Conservation (phyloP, 2,797 vertebrate species). For the Alca torda region DNA sequence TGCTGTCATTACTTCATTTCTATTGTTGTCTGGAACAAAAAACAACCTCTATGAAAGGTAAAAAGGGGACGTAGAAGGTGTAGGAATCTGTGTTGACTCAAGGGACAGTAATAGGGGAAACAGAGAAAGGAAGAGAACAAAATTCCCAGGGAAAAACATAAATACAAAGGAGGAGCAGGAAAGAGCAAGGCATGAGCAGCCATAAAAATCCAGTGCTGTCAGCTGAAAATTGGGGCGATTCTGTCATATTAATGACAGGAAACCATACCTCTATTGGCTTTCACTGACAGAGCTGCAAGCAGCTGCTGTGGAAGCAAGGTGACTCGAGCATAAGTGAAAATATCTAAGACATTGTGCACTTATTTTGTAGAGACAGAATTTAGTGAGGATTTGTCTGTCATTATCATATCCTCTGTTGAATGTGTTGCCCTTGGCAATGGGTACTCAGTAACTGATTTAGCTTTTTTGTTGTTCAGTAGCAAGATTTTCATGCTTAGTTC, state of each 20-base stretch:
- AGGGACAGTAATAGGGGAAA: slow-evolving; percentile 9
- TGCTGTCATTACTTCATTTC: not conserved
- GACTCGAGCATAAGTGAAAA: slow-evolving; percentile 64
- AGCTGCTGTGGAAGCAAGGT: slow-evolving; percentile 73
- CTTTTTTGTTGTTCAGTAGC: slow-evolving; percentile 66
- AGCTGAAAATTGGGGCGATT: slow-evolving; percentile 58
- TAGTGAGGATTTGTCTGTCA: slow-evolving; percentile 73
- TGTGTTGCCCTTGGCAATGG: slow-evolving; percentile 77
- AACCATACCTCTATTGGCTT: slow-evolving; percentile 66
- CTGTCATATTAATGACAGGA: slow-evolving; percentile 52
- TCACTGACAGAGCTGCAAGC: slow-evolving; percentile 66
- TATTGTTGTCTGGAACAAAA: not conserved
- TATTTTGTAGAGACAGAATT: slow-evolving; percentile 66
- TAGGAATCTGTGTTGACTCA: not conserved
- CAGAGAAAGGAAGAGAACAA: slow-evolving; percentile 1
- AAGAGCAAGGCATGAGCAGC: slow-evolving; percentile 25
- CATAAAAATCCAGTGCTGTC: slow-evolving; percentile 66
- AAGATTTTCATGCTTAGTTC: slow-evolving; percentile 60
- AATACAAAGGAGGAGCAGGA: slow-evolving; percentile 53
- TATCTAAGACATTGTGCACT: slow-evolving; percentile 70
- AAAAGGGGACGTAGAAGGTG: not conserved
- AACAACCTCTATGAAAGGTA: not conserved
- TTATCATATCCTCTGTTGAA: slow-evolving; percentile 72
- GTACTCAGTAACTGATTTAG: slow-evolving; percentile 73
- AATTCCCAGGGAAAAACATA: slow-evolving; percentile 18